These are phyloP conservation scores for Sepioteuthis lessoniana DNA, from an alignment of 2,888 invertebrate genomes.

Conservation along the genomic window DNA sequence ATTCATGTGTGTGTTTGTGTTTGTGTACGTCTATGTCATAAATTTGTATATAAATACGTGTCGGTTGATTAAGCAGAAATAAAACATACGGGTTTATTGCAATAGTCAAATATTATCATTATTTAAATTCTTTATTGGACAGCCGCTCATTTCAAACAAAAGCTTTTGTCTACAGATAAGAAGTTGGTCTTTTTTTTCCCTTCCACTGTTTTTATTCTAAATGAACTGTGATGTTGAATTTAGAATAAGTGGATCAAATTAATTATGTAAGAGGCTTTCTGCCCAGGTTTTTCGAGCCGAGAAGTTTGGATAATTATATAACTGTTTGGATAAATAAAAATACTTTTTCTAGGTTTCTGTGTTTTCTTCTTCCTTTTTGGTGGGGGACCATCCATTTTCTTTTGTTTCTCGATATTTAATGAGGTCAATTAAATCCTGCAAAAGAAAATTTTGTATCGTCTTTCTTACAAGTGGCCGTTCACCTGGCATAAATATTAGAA, in stretches of 20 bases:
- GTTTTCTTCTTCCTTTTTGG: not conserved
- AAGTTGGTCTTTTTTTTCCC: not conserved
- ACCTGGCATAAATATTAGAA: too few relatives aligned
- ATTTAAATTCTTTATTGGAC: not conserved
- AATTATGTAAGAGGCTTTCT: not conserved
- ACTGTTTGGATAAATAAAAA: not conserved
- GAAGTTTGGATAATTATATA: not conserved
- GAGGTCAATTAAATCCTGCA: too few relatives aligned
- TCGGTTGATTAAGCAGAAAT: not conserved
- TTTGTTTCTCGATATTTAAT: too few relatives aligned
- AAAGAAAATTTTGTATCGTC: too few relatives aligned
- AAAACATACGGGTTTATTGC: conserved; percentile 33
- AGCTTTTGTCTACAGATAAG: not conserved
- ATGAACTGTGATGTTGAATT: not conserved
- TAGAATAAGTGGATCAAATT: not conserved
- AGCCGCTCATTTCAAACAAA: not conserved
- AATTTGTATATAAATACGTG: not conserved
- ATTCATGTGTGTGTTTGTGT: not conserved
- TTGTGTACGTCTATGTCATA: not conserved
- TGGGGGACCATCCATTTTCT: not conserved
- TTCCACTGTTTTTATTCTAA: not conserved
- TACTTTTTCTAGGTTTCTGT: not conserved
- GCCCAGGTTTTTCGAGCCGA: not conserved
- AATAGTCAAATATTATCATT: conserved; percentile 33
- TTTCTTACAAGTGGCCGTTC: too few relatives aligned